Evolutionary conservation across 2,797 vertebrate species (phyloP), one percentile per base, ranked within the genome.

Genomic region (Channallabes apus): DNA sequence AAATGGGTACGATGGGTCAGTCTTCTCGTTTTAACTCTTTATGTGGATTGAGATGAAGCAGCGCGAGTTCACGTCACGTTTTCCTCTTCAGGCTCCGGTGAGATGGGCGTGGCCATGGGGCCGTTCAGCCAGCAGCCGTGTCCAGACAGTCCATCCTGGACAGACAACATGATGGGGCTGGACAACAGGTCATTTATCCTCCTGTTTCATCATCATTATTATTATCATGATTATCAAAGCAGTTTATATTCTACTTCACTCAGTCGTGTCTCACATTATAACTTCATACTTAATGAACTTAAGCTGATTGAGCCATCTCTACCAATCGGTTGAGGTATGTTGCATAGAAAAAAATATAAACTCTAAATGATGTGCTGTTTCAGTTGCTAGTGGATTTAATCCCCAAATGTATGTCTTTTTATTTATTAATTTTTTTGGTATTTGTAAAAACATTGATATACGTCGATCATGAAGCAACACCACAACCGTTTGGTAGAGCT

Each of bases 91-190:
- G 97, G 97, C 80, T 91, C 96, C 83, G 95, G 91, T 93, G 98
- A 99, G 54, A 90, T 96, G 32, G 95, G 91, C 77, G 93, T 97
- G 91, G 92, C 94, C n/a, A 95, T 98, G 93, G 97, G 92, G 86
- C 95, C 92, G 0, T 99, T 97, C 83, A 92, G 94, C 85, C 97
- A 95, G 69, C 94, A 95, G 82, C 95, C 93, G n/a, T 94, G 95
- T 56, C 91, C 96, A 20, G 96, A 84, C 61, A 73, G 93, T 88
- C 95, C 95, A 41, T 95, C 97, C 12, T 99, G 98, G 98, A 94
- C 96, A 67, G 97, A 99, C 75, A 94, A 91, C 90, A 91, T 96
- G 86, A 91, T 97, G 85, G 93, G 95, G 78, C 92, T 97, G 93
- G 97, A 99, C 20, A 84, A 22, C 82, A 87, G 86, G 86, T 86